Conservation (phyloP, 2,113 vertebrate genomes). For the Rhodinocichla rosea region DNA sequence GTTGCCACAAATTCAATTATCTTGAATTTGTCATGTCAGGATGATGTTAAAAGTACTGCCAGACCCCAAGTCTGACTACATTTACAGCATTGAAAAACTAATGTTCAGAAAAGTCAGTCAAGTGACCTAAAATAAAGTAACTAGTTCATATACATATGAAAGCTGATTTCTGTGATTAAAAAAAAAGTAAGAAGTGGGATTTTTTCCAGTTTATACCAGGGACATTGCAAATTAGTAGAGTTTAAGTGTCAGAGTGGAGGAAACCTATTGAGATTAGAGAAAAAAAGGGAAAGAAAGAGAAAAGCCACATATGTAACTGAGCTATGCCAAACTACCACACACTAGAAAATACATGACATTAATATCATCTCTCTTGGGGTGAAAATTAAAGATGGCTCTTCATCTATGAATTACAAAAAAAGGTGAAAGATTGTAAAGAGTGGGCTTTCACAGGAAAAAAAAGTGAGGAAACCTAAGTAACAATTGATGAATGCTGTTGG, state of each 20-base stretch:
- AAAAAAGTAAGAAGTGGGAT: rapidly evolving
- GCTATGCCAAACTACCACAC: background rate
- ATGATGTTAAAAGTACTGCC: background rate
- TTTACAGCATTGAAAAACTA: background rate
- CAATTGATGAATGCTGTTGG: background rate
- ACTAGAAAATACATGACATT: background rate
- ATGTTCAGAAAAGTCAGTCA: background rate
- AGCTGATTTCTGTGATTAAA: background rate
- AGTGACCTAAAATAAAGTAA: background rate
- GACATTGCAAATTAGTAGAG: background rate
- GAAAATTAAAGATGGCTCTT: background rate
- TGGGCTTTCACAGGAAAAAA: background rate
- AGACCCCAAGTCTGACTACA: background rate
- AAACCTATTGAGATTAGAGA: background rate
- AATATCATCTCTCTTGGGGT: background rate
- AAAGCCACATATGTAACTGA: background rate
- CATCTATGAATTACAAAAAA: background rate
- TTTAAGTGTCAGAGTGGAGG: background rate
- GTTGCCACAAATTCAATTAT: background rate
- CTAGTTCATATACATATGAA: background rate
- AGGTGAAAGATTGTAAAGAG: background rate
- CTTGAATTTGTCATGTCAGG: background rate
- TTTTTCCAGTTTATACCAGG: background rate
- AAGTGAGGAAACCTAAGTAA: background rate
- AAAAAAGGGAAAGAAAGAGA: background rate